Percentiles rank a stretch among this genome's conserved stretches.
phyloP scores from a whole-genome alignment of 1,140 invertebrate species.

The Heliconius eleuchia region DNA sequence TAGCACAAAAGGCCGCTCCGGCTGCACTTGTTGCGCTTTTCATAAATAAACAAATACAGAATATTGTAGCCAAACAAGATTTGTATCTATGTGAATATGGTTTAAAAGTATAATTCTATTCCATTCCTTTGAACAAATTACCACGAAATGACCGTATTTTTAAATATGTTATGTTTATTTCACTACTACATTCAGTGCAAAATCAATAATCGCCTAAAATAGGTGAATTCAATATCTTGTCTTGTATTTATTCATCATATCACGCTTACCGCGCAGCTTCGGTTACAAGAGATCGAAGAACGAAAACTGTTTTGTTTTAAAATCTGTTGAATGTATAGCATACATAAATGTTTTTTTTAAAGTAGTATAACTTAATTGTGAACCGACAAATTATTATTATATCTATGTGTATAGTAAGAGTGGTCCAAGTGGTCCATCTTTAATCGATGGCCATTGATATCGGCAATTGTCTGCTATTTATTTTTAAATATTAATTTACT shows the following conservation, averaged over 20 bases:
- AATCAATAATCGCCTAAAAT: not conserved
- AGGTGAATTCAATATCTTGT: not conserved
- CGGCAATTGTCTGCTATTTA: not conserved
- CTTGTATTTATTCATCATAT: not conserved
- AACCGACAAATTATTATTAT: too few relatives aligned
- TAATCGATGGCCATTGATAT: not conserved
- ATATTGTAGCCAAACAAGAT: not conserved
- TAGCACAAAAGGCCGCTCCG: not conserved
- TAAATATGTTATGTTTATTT: not conserved
- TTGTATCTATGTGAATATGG: too few relatives aligned
- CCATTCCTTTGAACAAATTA: not conserved
- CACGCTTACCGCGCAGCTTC: not conserved
- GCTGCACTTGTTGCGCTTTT: slow-evolving; percentile 1
- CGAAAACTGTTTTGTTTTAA: not conserved
- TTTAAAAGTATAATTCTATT: not conserved
- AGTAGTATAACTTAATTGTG: too few relatives aligned
- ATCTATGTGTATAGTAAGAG: too few relatives aligned
- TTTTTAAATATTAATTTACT: not conserved
- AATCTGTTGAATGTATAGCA: not conserved
- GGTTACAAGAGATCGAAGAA: not conserved
- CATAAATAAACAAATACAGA: not conserved
- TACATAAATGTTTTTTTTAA: too few relatives aligned
- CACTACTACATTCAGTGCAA: not conserved
- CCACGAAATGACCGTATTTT: not conserved
- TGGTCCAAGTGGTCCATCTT: too few relatives aligned